Conservation (phyloP, 2,113 vertebrate genomes). For the Laterallus jamaicensis region DNA sequence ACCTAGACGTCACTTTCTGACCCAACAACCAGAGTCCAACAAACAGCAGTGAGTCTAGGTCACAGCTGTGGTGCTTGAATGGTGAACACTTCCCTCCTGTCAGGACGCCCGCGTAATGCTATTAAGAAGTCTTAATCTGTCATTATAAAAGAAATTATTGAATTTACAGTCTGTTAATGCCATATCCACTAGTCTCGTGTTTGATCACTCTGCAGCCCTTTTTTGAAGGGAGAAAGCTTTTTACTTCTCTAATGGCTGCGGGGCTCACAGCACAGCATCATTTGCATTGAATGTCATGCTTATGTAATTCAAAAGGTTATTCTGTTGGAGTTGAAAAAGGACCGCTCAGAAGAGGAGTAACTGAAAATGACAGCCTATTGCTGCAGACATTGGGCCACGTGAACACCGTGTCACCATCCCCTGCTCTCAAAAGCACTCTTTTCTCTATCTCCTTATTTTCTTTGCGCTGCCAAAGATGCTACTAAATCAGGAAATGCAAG, state of each 20-base stretch:
- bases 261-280: constrained; percentile 41
- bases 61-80: not conserved
- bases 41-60: not conserved
- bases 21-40: not conserved
- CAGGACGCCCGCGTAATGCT: not conserved
- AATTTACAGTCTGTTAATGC: constrained; percentile 32
- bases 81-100: not conserved
- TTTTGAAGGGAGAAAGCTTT: constrained; percentile 47
- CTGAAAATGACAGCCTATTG: constrained; percentile 9
- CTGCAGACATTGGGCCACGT: not conserved
- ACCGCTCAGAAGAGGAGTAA: not conserved
- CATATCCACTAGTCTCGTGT: not conserved
- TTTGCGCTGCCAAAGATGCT: not conserved
- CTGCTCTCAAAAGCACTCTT: not conserved
- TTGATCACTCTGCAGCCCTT: not conserved
- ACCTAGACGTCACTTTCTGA: not conserved
- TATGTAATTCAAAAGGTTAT: constrained; percentile 54
- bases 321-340: constrained; percentile 33
- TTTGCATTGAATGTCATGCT: constrained; percentile 44
- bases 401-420: not conserved
- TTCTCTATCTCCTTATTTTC: not conserved
- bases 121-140: constrained; percentile 35
- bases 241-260: constrained; percentile 42
- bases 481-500: not conserved
- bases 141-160: constrained; percentile 32